These are phyloP conservation scores for Pseudachorutes palmiensis DNA, from an alignment of 1,140 invertebrate genomes.

Conservation along the genomic window DNA sequence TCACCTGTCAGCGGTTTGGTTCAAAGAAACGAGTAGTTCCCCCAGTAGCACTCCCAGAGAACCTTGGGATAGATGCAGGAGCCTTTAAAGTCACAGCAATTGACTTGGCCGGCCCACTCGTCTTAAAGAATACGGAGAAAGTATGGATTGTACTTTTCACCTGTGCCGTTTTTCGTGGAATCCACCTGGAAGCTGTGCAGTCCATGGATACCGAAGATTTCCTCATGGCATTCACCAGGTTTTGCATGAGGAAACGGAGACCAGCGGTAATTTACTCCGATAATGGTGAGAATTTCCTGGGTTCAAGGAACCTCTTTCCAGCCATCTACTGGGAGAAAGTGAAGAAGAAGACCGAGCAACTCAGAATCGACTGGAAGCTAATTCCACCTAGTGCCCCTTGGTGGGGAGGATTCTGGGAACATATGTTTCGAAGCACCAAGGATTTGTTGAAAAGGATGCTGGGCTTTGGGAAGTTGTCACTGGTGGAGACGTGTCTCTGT, in stretches of 20 bases:
- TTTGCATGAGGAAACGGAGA: neutral
- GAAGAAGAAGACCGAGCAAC: neutral
- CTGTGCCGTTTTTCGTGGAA: conserved; percentile 37
- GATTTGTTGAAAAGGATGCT: conserved; percentile 22
- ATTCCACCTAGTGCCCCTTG: conserved; percentile 27
- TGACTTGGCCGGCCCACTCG: conserved; percentile 37
- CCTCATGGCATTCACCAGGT: neutral
- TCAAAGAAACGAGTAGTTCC: neutral
- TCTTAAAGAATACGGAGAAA: conserved; percentile 21
- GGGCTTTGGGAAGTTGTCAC: conserved; percentile 14
- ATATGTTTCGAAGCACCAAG: conserved; percentile 24
- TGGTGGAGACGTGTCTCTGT: conserved; percentile 21
- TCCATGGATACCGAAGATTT: conserved; percentile 35
- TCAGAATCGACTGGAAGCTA: conserved; percentile 29
- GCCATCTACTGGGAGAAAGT: conserved; percentile 21
- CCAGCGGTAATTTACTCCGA: conserved; percentile 40
- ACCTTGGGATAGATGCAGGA: conserved; percentile 34
- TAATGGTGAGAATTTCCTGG: conserved; percentile 44
- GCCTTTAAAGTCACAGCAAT: conserved; percentile 29
- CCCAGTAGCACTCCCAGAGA: conserved; percentile 33
- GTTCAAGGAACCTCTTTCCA: conserved; percentile 32
- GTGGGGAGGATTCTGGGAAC: conserved; percentile 31
- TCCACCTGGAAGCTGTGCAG: conserved; percentile 38
- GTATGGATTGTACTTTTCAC: conserved; percentile 41
- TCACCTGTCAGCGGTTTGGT: neutral